Evolutionary conservation across 1,140 invertebrate species (phyloP).

Genomic region (Drosophila oshimai): DNA sequence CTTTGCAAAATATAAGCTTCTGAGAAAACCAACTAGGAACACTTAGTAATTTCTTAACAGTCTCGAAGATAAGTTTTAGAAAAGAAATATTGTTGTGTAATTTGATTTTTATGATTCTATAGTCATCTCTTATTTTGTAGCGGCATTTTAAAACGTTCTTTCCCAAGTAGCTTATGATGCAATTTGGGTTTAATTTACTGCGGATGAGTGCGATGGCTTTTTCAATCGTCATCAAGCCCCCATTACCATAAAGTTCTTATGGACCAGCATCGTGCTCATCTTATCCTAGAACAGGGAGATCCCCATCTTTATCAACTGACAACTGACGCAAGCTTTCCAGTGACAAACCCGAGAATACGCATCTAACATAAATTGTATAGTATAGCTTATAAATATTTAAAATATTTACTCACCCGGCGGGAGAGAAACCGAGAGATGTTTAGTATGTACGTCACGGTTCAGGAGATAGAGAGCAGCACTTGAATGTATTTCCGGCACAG

Average conservation of each 20-base stretch:
- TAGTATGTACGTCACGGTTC: conserved; percentile 3
- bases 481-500: conserved; percentile 28
- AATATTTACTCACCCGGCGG: conserved; percentile 24
- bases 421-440: conserved; percentile 4
- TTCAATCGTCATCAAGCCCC: neutral
- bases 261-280: neutral
- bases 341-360: conserved; percentile 18
- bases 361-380: conserved; percentile 21
- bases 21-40: neutral
- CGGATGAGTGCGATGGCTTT: neutral
- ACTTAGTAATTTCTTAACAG: no score
- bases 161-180: neutral
- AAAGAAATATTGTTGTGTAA: no score
- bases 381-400: conserved; percentile 21
- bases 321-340: conserved; percentile 9
- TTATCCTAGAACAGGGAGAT: conserved; percentile 7
- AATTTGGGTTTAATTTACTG: neutral
- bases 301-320: conserved; percentile 1
- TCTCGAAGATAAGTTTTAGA: no score
- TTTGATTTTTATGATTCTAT: no score
- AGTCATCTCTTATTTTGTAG: neutral
- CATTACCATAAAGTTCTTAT: conserved; percentile 13
- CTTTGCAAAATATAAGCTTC: neutral
- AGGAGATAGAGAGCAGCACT: neutral
- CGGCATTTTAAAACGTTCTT: neutral